phyloP scores from a whole-genome alignment of 2,113 vertebrate species.

The Anoplopoma fimbria region DNA sequence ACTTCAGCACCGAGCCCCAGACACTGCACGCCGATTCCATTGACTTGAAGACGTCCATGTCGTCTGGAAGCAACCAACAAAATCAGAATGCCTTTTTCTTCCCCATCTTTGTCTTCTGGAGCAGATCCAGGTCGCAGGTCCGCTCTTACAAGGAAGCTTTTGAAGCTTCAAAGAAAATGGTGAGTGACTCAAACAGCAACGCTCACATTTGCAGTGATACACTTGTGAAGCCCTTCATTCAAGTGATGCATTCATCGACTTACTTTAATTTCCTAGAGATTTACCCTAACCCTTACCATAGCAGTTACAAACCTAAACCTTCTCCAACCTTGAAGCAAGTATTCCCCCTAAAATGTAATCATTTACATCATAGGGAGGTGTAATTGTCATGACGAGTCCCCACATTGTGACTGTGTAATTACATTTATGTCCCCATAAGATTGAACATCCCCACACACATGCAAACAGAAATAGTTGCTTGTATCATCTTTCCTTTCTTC shows the following conservation, averaged over 20 bases:
- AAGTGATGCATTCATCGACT: neutral
- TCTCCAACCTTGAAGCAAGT: neutral
- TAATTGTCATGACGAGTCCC: neutral
- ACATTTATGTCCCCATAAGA: neutral
- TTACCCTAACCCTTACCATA: no score
- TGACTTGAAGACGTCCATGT: neutral
- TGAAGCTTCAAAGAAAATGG: slow-evolving; percentile 86
- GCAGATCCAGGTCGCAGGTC: accelerated
- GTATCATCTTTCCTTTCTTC: neutral
- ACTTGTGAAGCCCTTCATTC: neutral
- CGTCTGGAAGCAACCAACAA: accelerated
- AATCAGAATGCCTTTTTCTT: accelerated
- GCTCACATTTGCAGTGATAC: neutral
- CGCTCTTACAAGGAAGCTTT: slow-evolving; percentile 82
- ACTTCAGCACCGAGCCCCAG: slow-evolving; percentile 64
- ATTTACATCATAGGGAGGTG: neutral
- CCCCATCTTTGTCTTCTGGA: slow-evolving; percentile 66
- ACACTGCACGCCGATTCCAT: slow-evolving; percentile 32
- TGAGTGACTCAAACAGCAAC: slow-evolving; percentile 49
- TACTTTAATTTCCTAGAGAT: no score
- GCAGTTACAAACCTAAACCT: neutral
- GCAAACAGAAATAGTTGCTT: neutral
- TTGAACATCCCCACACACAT: neutral
- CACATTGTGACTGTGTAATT: neutral
- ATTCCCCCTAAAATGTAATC: neutral